A percentile compares a stretch with the other conserved stretches of the same genome.
These are phyloP conservation scores for Machaerirhynchus nigripectus DNA, from an alignment of 2,113 vertebrate species.

Conservation along the genomic window DNA sequence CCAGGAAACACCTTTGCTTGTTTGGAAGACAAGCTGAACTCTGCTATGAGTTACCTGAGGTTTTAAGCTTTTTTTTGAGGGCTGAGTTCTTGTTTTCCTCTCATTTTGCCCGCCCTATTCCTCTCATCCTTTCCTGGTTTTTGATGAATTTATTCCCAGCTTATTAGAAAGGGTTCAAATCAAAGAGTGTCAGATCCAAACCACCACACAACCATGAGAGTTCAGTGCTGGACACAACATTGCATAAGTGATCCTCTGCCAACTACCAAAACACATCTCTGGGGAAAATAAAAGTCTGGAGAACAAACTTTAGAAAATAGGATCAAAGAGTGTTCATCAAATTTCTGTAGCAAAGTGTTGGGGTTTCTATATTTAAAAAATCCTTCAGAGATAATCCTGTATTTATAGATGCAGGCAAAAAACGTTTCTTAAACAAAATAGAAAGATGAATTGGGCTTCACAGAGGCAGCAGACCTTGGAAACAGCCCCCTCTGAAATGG, in stretches of 20 bases:
- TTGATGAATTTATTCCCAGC: neutral
- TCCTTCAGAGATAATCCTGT: neutral
- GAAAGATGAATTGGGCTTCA: neutral
- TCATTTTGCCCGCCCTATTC: neutral
- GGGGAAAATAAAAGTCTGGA: neutral
- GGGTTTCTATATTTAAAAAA: neutral
- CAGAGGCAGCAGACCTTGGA: neutral
- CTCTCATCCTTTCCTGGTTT: neutral
- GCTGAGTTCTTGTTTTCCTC: neutral
- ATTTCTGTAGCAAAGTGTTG: neutral
- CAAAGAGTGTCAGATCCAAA: neutral
- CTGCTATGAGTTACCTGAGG: neutral
- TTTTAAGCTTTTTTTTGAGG: neutral
- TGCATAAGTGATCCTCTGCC: neutral
- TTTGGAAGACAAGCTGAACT: neutral
- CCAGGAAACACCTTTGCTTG: neutral
- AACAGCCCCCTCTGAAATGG: neutral
- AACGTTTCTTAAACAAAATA: neutral
- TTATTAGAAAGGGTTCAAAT: neutral
- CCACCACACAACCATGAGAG: neutral
- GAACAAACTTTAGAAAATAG: neutral
- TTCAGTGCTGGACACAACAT: neutral
- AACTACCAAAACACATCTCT: neutral
- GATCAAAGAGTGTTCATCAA: neutral
- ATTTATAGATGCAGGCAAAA: neutral